phyloP scores from a whole-genome alignment of 2,113 vertebrate genomes.

The Oplegnathus fasciatus region DNA sequence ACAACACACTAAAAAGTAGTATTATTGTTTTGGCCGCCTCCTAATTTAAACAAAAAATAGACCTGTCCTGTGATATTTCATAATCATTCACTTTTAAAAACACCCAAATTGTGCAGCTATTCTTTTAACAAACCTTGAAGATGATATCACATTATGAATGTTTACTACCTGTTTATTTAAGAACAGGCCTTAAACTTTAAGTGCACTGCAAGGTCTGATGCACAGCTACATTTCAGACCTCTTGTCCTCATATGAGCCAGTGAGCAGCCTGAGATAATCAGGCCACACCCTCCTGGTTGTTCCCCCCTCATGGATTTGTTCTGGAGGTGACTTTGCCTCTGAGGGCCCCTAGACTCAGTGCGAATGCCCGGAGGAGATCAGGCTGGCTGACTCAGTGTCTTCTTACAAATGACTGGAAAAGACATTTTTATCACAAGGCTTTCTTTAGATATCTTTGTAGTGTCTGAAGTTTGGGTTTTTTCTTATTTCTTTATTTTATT shows the following conservation, averaged over 20 bases:
- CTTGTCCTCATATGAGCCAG: background rate
- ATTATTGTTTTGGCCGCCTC: background rate
- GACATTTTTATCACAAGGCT: background rate
- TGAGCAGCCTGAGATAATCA: slow-evolving; percentile 4
- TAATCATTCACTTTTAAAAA: background rate
- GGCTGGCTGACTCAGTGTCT: background rate
- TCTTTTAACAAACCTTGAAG: background rate
- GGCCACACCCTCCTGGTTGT: background rate
- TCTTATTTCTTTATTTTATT: background rate
- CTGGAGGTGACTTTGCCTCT: slow-evolving; percentile 44
- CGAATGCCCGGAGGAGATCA: slow-evolving; percentile 9
- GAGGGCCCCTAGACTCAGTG: background rate
- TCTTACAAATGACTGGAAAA: background rate
- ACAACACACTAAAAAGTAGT: background rate
- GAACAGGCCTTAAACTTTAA: background rate
- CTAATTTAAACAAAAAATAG: too few species aligned
- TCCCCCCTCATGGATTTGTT: slow-evolving; percentile 35
- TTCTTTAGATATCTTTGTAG: background rate
- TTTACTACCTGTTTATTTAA: background rate
- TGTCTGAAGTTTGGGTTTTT: background rate
- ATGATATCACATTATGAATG: background rate
- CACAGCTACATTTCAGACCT: slow-evolving; percentile 6
- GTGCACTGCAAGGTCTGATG: background rate
- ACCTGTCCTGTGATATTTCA: too few species aligned
- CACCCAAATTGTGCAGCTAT: background rate